These are phyloP conservation scores for Standfussiana lucernea DNA, from an alignment of 2,888 invertebrate species.

Conservation along the genomic window DNA sequence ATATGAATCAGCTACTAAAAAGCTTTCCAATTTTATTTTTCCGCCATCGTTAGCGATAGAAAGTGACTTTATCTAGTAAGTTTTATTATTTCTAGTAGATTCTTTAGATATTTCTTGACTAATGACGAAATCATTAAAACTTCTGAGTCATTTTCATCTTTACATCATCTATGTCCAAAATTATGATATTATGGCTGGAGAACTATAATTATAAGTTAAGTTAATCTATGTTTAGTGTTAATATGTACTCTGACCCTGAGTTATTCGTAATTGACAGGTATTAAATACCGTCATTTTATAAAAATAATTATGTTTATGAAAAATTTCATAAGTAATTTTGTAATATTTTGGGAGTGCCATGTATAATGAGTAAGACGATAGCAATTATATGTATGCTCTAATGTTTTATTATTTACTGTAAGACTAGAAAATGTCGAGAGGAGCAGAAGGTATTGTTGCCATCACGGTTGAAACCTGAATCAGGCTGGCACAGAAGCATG, in stretches of 20 bases:
- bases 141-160: constrained; percentile 20
- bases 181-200: constrained; percentile 35
- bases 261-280: constrained; percentile 56
- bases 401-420: background rate
- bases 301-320: background rate
- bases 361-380: background rate
- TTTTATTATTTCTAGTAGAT: background rate
- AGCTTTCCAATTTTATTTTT: background rate
- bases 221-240: constrained; percentile 46
- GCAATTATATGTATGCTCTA: background rate
- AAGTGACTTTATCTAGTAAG: background rate
- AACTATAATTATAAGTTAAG: constrained; percentile 60
- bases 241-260: constrained; percentile 57
- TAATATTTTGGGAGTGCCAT: background rate
- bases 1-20: background rate
- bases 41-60: background rate
- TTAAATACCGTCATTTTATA: constrained; percentile 18
- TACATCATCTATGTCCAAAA: constrained; percentile 29
- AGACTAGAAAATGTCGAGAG: background rate
- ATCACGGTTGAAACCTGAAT: background rate
- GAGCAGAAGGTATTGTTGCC: background rate
- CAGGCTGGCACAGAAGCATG: background rate
- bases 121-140: constrained; percentile 15
- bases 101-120: background rate
- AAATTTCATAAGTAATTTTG: background rate